phyloP scores from a whole-genome alignment of 2,113 vertebrate species.

The Artemisiospiza belli region DNA sequence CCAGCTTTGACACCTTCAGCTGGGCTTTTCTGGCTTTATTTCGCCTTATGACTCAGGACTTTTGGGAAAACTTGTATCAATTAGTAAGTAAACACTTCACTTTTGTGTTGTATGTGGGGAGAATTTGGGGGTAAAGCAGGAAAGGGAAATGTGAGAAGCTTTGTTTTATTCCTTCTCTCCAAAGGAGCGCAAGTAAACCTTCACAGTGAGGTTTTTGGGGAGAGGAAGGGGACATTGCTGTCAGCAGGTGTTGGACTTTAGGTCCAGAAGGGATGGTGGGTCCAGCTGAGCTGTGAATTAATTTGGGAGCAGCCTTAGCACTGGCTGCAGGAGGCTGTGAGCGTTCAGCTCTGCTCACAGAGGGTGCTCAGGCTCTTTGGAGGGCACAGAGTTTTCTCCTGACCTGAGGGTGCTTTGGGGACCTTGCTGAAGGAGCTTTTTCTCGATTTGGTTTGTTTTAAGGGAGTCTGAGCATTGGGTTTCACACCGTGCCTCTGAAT shows the following conservation, averaged over 20 bases:
- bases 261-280: not conserved
- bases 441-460: not conserved
- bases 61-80: slow-evolving; percentile 98
- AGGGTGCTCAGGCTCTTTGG: not conserved
- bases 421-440: not conserved
- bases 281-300: not conserved
- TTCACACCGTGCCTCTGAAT: not conserved
- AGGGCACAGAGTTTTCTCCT: not conserved
- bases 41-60: slow-evolving; percentile 99
- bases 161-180: not conserved
- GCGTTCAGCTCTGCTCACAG: not conserved
- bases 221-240: not conserved
- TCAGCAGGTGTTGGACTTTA: not conserved
- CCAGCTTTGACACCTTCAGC: slow-evolving; percentile 97
- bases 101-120: accelerated
- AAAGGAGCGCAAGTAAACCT: not conserved
- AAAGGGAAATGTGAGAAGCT: accelerated
- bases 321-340: not conserved
- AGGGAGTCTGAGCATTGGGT: not conserved
- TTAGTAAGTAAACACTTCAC: slow-evolving; percentile 76
- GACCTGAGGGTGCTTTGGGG: not conserved
- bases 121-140: not conserved
- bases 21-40: slow-evolving; percentile 98
- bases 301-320: accelerated
- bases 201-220: not conserved